Evolutionary conservation across 1,140 invertebrate genomes (phyloP).

Genomic region (Drosophila subobscura): DNA sequence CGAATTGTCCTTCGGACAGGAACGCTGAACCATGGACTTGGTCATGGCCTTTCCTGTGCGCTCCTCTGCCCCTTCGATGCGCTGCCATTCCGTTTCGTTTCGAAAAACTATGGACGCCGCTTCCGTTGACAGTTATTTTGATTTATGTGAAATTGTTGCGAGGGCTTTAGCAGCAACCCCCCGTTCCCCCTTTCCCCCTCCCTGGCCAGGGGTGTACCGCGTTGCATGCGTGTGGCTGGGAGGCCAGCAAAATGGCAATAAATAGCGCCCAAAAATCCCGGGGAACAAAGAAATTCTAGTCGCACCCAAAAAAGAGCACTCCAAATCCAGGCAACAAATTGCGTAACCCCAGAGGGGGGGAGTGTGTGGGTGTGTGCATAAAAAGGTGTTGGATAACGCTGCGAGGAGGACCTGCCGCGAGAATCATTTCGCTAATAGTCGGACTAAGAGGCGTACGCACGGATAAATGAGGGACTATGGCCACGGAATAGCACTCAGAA

Average conservation of each 20-base stretch:
- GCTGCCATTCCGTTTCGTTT: slow-evolving; percentile 39
- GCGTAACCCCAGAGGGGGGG: slow-evolving; percentile 6
- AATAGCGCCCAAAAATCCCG: slow-evolving; percentile 40
- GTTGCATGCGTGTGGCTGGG: slow-evolving; percentile 44
- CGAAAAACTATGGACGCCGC: slow-evolving; percentile 75
- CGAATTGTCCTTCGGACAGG: slow-evolving; percentile 32
- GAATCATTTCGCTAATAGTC: slow-evolving; percentile 5
- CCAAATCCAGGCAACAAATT: slow-evolving; percentile 71
- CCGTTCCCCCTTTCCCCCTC: background rate
- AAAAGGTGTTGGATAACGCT: slow-evolving; percentile 67
- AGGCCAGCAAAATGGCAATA: slow-evolving; percentile 62
- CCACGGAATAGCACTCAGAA: background rate
- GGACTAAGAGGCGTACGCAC: background rate
- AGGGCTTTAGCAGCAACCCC: background rate
- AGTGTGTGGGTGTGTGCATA: slow-evolving; percentile 12
- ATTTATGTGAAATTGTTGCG: slow-evolving; percentile 71
- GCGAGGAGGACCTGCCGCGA: slow-evolving; percentile 7
- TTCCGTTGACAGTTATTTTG: slow-evolving; percentile 81
- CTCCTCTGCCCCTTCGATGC: slow-evolving; percentile 20
- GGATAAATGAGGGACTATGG: background rate
- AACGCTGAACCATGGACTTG: slow-evolving; percentile 22
- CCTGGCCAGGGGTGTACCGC: background rate
- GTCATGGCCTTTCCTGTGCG: slow-evolving; percentile 48
- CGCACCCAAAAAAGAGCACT: slow-evolving; percentile 65
- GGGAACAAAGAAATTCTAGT: slow-evolving; percentile 61